Evolutionary conservation across 1,140 invertebrate genomes (phyloP), one percentile per base, ranked within the genome.

Genomic region (Lutraria rhynchaena): DNA sequence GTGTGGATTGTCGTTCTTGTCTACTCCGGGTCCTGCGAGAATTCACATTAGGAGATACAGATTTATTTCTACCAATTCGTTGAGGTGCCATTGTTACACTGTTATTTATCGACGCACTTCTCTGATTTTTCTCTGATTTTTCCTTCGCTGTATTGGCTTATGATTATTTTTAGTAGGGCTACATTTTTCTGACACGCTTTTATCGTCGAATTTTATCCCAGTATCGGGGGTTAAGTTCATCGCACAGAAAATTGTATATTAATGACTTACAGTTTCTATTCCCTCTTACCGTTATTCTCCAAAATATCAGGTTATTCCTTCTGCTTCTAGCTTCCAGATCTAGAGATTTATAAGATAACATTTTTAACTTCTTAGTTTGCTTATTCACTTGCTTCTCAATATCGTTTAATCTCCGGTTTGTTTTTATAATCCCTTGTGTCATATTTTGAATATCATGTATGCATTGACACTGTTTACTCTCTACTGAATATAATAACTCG

Each of bases 271-370:
- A 9, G 11, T 27, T 58, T 58, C 22, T 17, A 15, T 11, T 15
- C 27, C 27, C 22, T 5, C 22, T 67, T 29, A 29, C 58, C 11
- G 58, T 35, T 17, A 61, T 5, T 7, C 58, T 29, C 27, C 33
- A 61, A 35, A 61, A 61, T 61, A 61, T 61, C 3, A 61, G 58
- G 33, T 61, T 61, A 5, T 61, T 61, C n/a, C 58, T 11, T 27
- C 58, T 11, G n/a, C 58, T 61, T 61, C 27, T 63, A 7, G 31
- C 60, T 63, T 63, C 60, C 15, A 11, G 15, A 24, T 57, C 53
- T 57, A 57, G 15, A 7, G n/a, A 55, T 5, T 57, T 15, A 22
- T 61, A 61, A 24, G 3, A 67, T 9, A 61, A 22, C 33, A 61
- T 61, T 22, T 61, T 61, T 24, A 61, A 13, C 33, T 61, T 61